A percentile compares a stretch with the other conserved stretches of the same genome.
Conservation (phyloP, 2,888 invertebrate species). For the Sclerodermus sp. region DNA sequence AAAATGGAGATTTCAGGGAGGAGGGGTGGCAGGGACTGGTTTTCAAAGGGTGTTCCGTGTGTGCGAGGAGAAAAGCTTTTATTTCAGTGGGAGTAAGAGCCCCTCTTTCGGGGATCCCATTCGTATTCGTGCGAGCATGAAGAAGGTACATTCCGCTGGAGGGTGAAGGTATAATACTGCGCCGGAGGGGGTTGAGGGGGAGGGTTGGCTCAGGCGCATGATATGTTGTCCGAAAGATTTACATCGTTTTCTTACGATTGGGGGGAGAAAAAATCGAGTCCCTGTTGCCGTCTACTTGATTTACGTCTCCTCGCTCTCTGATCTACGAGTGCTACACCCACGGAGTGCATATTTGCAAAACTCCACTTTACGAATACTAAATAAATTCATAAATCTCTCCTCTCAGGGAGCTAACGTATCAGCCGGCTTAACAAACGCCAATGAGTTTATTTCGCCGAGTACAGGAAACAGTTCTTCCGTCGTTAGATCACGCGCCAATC, state of each 20-base stretch:
- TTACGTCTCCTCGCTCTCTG: conserved; percentile 29
- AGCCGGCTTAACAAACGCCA: no score
- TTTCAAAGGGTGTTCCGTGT: no score
- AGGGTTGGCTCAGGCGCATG: conserved; percentile 34
- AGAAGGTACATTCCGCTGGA: conserved; percentile 19
- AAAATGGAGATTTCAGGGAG: no score
- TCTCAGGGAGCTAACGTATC: no score
- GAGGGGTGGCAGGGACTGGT: no score
- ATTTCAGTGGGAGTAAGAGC: no score
- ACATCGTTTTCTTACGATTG: conserved; percentile 43
- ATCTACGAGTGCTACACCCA: background rate
- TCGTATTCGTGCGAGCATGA: conserved; percentile 32
- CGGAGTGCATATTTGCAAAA: conserved; percentile 5
- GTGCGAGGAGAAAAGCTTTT: no score
- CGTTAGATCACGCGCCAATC: no score
- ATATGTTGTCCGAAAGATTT: conserved; percentile 53
- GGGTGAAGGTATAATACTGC: conserved; percentile 32
- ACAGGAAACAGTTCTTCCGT: background rate
- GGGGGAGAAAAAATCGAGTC: conserved; percentile 38
- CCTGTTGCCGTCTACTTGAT: conserved; percentile 23
- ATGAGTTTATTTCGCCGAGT: background rate
- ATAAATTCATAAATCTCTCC: no score
- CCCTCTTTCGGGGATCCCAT: conserved; percentile 17
- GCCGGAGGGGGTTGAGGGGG: conserved; percentile 20
- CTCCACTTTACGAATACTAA: background rate